Evolutionary conservation across 2,888 invertebrate species (phyloP), one percentile per base, ranked within the genome.

Genomic region (Aricia artaxerxes): DNA sequence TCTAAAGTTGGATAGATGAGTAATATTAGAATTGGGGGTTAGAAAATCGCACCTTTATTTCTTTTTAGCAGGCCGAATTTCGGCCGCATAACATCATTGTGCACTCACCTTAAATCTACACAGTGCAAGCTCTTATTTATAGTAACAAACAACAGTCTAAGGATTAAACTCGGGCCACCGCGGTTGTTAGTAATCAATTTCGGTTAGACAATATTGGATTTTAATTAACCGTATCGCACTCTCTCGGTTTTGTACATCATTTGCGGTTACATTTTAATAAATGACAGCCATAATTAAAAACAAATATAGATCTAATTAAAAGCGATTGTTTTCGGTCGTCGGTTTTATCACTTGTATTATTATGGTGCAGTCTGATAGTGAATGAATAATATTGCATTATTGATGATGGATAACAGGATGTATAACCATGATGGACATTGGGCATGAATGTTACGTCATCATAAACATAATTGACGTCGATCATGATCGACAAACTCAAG

Each of bases 171-270:
- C 80, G 82, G 83, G 80, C 83, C 85, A 86, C 85, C 87, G 87
- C 84, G 89, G 88, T 89, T 87, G 86, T 86, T 85, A 86, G 88
- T 90, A 92, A 94, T 94, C 92, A 94, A 93, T 93, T 93, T 93
- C 89, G 91, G 94, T 94, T 92, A 91, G 90, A 92, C 93, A 94
- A 93, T 94, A 94, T 94, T 94, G 92, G 92, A 91, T 94, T 94
- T 93, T 93, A 94, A 94, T 94, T 94, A 94, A 91, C 90, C 90
- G 90, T 91, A 90, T 89, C 89, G 90, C 86, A 86, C 86, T 88
- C 85, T 85, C 85, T 85, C 84, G 84, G 82, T 84, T 76, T 76
- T 61, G 78, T 72, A 78, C 73, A 78, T 78, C 73, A 78, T 78
- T 78, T 78, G 73, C 73, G 78, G 78, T 73, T 40, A 35, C 73